A percentile compares a stretch with the other conserved stretches of the same genome.
phyloP scores from a whole-genome alignment of 2,888 invertebrate species.

The Caenorhabditis sulstoni region DNA sequence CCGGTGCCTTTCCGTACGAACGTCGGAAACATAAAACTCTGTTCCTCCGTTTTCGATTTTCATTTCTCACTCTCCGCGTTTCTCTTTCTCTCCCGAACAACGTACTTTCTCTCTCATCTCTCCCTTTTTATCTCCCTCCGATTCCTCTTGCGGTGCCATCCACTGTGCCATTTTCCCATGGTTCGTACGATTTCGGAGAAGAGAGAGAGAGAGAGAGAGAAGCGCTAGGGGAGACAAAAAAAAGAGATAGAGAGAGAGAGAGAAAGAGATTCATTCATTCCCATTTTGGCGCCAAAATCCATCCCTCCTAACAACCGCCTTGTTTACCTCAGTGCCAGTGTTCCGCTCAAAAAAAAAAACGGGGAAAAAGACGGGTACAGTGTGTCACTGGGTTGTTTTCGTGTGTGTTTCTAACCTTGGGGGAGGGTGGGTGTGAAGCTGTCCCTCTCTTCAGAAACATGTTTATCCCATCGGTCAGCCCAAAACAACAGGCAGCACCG shows the following conservation, averaged over 20 bases:
- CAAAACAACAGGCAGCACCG: slow-evolving; percentile 2
- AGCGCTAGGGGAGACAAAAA: not conserved
- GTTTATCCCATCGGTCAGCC: not conserved
- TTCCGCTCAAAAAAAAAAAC: too few relatives aligned
- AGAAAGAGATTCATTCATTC: too few relatives aligned
- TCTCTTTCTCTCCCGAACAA: not conserved
- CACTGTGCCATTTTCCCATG: not conserved
- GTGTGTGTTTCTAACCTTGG: slow-evolving; percentile 2
- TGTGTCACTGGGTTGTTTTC: slow-evolving; percentile 6
- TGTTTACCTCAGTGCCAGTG: too few relatives aligned
- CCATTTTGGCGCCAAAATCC: too few relatives aligned
- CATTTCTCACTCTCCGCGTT: too few relatives aligned
- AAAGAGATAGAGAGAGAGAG: too few relatives aligned
- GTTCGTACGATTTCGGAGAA: not conserved
- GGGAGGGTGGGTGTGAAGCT: too few relatives aligned
- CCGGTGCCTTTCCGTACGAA: not conserved
- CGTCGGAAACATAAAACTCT: not conserved
- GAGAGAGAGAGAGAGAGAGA: too few relatives aligned
- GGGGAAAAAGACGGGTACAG: not conserved
- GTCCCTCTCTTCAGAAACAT: slow-evolving; percentile 1
- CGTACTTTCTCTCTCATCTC: not conserved
- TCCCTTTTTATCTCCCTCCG: not conserved
- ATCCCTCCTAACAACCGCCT: too few relatives aligned
- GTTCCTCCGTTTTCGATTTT: not conserved
- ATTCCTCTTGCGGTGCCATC: not conserved